Evolutionary conservation across 2,113 vertebrate genomes (phyloP).

Genomic region (Sphaerodactylus townsendi): DNA sequence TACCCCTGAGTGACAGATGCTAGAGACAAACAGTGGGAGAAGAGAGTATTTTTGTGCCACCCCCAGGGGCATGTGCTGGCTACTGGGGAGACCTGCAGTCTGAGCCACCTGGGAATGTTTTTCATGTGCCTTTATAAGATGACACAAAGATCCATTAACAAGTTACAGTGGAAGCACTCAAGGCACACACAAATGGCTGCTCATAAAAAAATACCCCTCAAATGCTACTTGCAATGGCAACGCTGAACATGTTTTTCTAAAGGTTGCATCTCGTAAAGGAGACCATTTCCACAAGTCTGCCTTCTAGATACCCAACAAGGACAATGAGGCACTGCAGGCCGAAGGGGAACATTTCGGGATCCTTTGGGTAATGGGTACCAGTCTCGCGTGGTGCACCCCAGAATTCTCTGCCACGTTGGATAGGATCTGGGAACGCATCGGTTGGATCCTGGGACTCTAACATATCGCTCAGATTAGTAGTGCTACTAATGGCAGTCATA

Average conservation of each 20-base stretch:
- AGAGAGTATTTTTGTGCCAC: not conserved
- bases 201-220: no score
- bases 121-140: not conserved
- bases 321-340: no score
- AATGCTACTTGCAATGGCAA: no score
- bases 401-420: not conserved
- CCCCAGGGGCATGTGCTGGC: not conserved
- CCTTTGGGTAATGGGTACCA: not conserved
- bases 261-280: not conserved
- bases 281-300: no score
- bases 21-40: not conserved
- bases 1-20: not conserved
- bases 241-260: not conserved
- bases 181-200: not conserved
- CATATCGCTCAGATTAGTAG: no score
- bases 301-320: no score
- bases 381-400: not conserved
- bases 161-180: not conserved
- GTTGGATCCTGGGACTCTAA: not conserved
- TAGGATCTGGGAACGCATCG: not conserved
- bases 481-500: no score
- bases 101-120: not conserved
- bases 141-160: not conserved
- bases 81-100: not conserved
- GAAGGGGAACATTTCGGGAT: not conserved